Base-by-base conservation (phyloP, 2,797 vertebrate genomes). In the Emydoidea blandingii region DNA sequence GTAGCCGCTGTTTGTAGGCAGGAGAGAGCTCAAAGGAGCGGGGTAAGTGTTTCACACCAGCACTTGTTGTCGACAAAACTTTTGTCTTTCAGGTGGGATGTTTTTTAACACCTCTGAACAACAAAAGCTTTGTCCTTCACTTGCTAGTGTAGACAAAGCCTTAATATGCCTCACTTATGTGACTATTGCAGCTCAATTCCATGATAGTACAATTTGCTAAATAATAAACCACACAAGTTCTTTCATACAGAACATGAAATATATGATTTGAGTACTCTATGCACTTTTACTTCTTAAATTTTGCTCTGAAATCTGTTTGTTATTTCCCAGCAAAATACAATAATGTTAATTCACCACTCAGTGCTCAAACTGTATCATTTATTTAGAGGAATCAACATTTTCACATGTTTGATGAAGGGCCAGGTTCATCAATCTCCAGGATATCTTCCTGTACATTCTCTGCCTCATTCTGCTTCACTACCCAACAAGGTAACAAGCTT, bases 361-460 rank as follows among this genome's bases (percentile, higher is more conserved):
- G 83, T 81, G 83, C 81, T 94, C 87, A 90, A 81, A 44, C 78
- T 2, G 19, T 18, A 57, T 95, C 97, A 97, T 98, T 98, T 98
- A 97, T 97, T 98, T 96, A 90, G 87, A 97, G 95, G 94, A 97
- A 97, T 96, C 92, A 91, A 97, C 96, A 97, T 98, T 98, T 98
- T 93, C 95, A 97, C 93, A 85, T 93, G 86, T 94, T 96, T 95
- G 94, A 97, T 95, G 96, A 97, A 83, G 96, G 89, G 97, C 80
- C 54, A 62, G 79, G 57, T 93, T 95, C 96, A 98, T 98, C 97
- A 97, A 96, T 98, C 89, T 97, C 87, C 74, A 72, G 5, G 96
- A 98, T 97, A 98, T 97, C 97, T 98, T 98, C 94, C 96, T 97
- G 96, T 44, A 59, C 97, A 96, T 97, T 96, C 96, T 96, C 97